Conservation (phyloP, 2,113 vertebrate genomes). For the Alosa alosa region DNA sequence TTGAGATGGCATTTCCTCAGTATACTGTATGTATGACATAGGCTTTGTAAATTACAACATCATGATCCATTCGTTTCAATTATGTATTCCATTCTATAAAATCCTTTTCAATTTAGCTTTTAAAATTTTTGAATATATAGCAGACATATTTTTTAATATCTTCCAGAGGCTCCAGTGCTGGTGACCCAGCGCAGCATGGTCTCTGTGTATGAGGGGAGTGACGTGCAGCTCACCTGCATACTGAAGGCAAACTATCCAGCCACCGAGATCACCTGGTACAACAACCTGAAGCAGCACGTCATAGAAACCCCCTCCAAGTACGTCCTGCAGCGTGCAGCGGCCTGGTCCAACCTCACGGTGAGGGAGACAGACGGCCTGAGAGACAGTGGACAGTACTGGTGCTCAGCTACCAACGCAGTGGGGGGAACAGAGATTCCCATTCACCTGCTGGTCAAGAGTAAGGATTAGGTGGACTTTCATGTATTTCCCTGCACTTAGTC, state of each 20-base stretch:
- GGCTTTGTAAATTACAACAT: background rate
- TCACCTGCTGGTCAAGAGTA: slow-evolving; percentile 79
- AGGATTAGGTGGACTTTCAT: slow-evolving; percentile 37
- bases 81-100: background rate
- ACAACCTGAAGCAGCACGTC: slow-evolving; percentile 71
- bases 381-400: slow-evolving; percentile 80
- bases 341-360: slow-evolving; percentile 78
- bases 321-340: slow-evolving; percentile 63
- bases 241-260: slow-evolving; percentile 62
- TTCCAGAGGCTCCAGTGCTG: slow-evolving; percentile 77
- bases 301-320: slow-evolving; percentile 68
- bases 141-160: background rate
- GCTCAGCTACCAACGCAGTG: slow-evolving; percentile 77
- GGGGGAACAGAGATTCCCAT: slow-evolving; percentile 76
- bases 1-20: background rate
- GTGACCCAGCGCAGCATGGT: slow-evolving; percentile 68
- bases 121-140: no score
- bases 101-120: background rate
- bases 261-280: slow-evolving; percentile 77
- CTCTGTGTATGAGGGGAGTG: slow-evolving; percentile 78
- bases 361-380: slow-evolving; percentile 66
- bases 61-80: background rate
- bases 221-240: slow-evolving; percentile 76
- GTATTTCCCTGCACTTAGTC: no score
- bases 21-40: background rate